phyloP scores from a whole-genome alignment of 2,797 vertebrate species.

The Discoglossus pictus region DNA sequence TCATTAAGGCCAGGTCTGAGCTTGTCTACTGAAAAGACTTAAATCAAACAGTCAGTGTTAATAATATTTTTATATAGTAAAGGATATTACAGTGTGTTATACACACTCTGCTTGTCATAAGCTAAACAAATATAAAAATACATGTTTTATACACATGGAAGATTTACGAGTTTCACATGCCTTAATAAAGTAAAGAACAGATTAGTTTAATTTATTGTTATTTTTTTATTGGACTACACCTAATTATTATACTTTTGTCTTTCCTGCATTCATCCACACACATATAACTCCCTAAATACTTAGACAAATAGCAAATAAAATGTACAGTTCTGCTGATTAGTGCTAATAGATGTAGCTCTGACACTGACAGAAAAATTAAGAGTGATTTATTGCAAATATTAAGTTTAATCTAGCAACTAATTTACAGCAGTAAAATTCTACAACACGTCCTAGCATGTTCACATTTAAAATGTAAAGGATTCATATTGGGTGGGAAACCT shows the following conservation, averaged over 20 bases:
- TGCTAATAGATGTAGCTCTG: background rate
- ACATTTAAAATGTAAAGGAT: constrained; percentile 17
- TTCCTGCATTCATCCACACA: too few species aligned
- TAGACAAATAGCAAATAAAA: constrained; percentile 20
- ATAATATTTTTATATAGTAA: background rate
- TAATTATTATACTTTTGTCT: background rate
- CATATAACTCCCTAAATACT: constrained; percentile 25
- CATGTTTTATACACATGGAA: background rate
- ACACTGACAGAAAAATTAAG: constrained; percentile 1
- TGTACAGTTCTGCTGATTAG: constrained; percentile 1
- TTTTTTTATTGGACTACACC: background rate
- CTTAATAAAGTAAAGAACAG: background rate
- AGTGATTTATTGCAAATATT: constrained; percentile 17
- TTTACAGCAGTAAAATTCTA: constrained; percentile 27
- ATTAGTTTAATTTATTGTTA: background rate
- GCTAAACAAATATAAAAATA: background rate
- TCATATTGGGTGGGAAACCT: constrained; percentile 6
- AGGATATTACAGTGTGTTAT: background rate
- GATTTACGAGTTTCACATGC: background rate
- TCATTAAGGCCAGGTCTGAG: too few species aligned
- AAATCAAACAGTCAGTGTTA: too few species aligned
- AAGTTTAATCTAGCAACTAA: constrained; percentile 30
- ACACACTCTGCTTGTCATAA: background rate
- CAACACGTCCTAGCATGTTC: constrained; percentile 10
- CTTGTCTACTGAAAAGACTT: too few species aligned